A percentile compares a stretch with the other conserved stretches of the same genome.
phyloP scores from a whole-genome alignment of 2,888 invertebrate species.

The Prosapia bicincta region DNA sequence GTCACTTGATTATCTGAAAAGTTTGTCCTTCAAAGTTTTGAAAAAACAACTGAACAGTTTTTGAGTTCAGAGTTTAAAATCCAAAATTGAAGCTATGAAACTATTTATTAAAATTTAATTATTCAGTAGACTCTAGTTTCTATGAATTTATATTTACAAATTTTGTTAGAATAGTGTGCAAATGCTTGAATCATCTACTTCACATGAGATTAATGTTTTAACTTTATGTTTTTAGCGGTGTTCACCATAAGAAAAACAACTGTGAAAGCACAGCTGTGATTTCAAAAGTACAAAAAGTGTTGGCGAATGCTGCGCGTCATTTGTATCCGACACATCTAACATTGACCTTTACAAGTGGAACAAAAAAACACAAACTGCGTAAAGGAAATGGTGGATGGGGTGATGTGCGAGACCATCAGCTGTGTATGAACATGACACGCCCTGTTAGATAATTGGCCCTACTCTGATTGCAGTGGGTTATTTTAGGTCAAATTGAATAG shows the following conservation, averaged over 20 bases:
- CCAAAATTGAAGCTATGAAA: too few species aligned
- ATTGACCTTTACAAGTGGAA: constrained; percentile 61
- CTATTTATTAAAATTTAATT: too few species aligned
- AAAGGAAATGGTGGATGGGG: constrained; percentile 99
- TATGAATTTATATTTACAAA: too few species aligned
- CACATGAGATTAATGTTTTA: too few species aligned
- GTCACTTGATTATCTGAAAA: too few species aligned
- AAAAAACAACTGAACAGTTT: too few species aligned
- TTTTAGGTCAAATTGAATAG: not conserved
- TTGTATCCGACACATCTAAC: constrained; percentile 68
- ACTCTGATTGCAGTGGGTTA: not conserved
- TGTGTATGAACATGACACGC: constrained; percentile 52
- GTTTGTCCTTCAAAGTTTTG: too few species aligned
- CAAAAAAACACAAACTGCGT: constrained; percentile 69
- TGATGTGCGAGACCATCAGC: constrained; percentile 67
- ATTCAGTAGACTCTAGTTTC: too few species aligned
- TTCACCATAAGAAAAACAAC: constrained; percentile 91
- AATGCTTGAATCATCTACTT: too few species aligned
- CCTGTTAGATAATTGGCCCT: constrained; percentile 14
- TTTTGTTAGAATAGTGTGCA: too few species aligned
- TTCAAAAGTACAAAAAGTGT: constrained; percentile 76
- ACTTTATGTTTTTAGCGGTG: constrained; percentile 62
- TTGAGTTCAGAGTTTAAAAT: too few species aligned
- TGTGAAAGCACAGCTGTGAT: constrained; percentile 83
- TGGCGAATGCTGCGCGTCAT: constrained; percentile 66